Base-by-base conservation (phyloP, 2,113 vertebrate genomes). In the Dicaeum eximium region DNA sequence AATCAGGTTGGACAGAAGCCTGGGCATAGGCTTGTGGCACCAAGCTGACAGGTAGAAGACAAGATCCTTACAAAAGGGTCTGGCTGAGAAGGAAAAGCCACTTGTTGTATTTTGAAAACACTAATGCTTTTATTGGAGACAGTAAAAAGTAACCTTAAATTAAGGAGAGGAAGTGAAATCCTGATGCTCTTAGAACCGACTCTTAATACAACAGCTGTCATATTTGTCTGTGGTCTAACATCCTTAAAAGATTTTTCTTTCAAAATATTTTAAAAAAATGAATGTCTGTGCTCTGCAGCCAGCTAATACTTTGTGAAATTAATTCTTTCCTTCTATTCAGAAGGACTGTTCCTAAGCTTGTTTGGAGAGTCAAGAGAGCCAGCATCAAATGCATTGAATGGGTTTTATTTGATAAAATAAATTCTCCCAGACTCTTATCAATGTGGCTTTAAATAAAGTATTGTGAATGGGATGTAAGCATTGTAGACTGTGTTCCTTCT, bases 321-420 rank as follows among this genome's bases (percentile, higher is more conserved):
- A 95, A 92, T 92, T 96, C 79, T 92, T 90, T 44, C 89, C 27
- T 91, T 93, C 78, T 89, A 66, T 95, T 94, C 91, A 95, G 69
- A 70, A 93, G 54, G 50, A 88, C 78, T 92, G 38, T 90, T 95
- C 70, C 74, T 56, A 50, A 62, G 54, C 93, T 92, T 94, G 87
- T 94, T 96, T 90, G 84, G 87, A 66, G 80, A 97, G 74, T 70
- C 90, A 95, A 62, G 57, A 94, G 35, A 94, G 81, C 62, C 69
- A 83, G 85, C 88, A 94, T 86, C 90, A 73, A 90, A 94, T 91
- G 66, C 67, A 78, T 7, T 93, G 91, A 94, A 90, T 80, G 72
- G 56, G 24, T 74, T 97, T 93, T 94, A 94, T 88, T 93, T 83
- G 90, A 96, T 96, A 97, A 96, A 96, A 94, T 94, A 95, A 96